phyloP scores from a whole-genome alignment of 1,140 invertebrate genomes.

The Trichomalopsis sarcophagae region DNA sequence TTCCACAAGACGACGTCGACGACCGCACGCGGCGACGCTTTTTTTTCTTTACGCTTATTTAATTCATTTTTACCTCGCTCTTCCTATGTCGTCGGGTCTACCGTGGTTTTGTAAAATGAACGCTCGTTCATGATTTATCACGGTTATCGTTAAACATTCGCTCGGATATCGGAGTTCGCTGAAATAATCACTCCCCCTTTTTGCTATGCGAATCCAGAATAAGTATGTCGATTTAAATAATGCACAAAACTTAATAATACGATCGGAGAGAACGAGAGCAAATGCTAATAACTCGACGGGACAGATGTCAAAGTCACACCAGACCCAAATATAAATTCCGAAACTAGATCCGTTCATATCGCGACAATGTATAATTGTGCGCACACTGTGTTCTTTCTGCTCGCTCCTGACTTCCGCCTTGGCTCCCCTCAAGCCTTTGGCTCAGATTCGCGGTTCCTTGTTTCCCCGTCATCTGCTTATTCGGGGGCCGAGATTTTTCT shows the following conservation, averaged over 20 bases:
- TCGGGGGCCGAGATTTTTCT: slow-evolving; percentile 15
- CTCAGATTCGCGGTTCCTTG: background rate
- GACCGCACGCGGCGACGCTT: background rate
- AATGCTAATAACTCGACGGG: too few species aligned
- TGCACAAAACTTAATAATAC: too few species aligned
- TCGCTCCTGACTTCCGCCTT: background rate
- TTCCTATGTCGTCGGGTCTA: too few species aligned
- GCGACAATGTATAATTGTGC: background rate
- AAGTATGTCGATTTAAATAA: too few species aligned
- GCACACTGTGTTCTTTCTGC: background rate
- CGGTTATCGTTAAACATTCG: background rate
- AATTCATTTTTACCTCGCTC: background rate
- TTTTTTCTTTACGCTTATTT: background rate
- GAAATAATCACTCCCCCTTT: too few species aligned
- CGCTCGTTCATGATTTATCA: background rate
- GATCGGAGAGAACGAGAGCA: too few species aligned
- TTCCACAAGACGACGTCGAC: background rate
- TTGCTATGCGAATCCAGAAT: too few species aligned
- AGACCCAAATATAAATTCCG: too few species aligned
- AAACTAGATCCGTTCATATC: too few species aligned
- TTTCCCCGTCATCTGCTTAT: background rate
- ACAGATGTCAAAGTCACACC: too few species aligned
- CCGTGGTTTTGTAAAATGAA: background rate
- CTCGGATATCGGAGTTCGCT: too few species aligned
- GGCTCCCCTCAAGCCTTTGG: background rate